Conservation (phyloP, 2,888 invertebrate genomes). For the Lamproptera curius region DNA sequence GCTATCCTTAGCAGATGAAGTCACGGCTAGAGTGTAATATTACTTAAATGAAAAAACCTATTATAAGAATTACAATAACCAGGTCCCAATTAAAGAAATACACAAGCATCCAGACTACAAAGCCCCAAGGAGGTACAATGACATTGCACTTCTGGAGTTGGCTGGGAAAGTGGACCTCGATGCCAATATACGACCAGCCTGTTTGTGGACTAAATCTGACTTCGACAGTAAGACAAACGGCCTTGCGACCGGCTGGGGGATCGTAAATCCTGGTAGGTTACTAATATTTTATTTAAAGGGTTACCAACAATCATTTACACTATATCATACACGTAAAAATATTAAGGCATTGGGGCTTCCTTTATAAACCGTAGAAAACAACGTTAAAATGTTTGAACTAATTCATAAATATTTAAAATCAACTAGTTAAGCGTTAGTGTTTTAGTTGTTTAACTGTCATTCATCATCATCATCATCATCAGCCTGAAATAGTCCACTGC, state of each 20-base stretch:
- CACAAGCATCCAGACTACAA: constrained; percentile 76
- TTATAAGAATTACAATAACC: no score
- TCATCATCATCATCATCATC: no score
- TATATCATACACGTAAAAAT: no score
- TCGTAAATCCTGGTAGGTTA: constrained; percentile 32
- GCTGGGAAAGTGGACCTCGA: constrained; percentile 64
- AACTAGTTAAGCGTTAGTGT: background rate
- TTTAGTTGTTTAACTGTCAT: no score
- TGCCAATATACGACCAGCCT: constrained; percentile 79
- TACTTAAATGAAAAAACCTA: no score
- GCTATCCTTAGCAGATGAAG: no score
- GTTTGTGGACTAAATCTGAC: constrained; percentile 68
- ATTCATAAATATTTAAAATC: background rate
- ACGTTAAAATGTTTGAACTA: no score
- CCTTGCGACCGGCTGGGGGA: constrained; percentile 84
- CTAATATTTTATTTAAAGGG: background rate
- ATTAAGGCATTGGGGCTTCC: no score
- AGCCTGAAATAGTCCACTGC: no score
- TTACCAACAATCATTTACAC: no score
- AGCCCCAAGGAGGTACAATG: constrained; percentile 77
- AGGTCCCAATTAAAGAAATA: constrained; percentile 60
- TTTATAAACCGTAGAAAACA: no score
- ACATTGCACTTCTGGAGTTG: constrained; percentile 81
- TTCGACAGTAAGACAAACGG: constrained; percentile 53
- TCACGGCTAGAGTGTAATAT: no score